phyloP scores from a whole-genome alignment of 2,888 invertebrate species.

The Lithosia quadra region DNA sequence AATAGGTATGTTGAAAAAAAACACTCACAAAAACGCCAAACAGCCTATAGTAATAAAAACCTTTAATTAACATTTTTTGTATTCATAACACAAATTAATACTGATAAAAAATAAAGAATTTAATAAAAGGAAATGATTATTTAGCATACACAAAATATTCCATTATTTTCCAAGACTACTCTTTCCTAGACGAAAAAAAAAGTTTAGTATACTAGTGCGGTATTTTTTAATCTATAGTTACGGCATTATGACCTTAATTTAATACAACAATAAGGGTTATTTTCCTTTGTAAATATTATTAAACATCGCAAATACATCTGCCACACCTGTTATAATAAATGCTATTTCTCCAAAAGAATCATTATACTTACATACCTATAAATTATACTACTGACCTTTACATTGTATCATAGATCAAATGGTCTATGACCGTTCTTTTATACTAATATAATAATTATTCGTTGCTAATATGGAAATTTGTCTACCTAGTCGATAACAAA shows the following conservation, averaged over 20 bases:
- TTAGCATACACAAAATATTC: background rate
- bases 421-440: no score
- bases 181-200: background rate
- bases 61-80: background rate
- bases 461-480: background rate
- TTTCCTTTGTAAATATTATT: background rate
- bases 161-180: background rate
- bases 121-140: background rate
- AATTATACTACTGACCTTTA: background rate
- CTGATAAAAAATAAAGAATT: background rate
- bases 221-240: background rate
- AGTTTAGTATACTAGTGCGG: background rate
- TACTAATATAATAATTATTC: background rate
- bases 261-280: background rate
- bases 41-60: background rate
- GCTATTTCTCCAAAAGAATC: background rate
- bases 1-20: background rate
- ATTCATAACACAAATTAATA: background rate
- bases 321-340: background rate
- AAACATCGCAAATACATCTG: background rate
- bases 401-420: no score
- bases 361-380: background rate
- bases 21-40: background rate
- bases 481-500: background rate
- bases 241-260: background rate